These are phyloP conservation scores for Alcis repandata DNA, from an alignment of 2,888 invertebrate species.

Conservation along the genomic window DNA sequence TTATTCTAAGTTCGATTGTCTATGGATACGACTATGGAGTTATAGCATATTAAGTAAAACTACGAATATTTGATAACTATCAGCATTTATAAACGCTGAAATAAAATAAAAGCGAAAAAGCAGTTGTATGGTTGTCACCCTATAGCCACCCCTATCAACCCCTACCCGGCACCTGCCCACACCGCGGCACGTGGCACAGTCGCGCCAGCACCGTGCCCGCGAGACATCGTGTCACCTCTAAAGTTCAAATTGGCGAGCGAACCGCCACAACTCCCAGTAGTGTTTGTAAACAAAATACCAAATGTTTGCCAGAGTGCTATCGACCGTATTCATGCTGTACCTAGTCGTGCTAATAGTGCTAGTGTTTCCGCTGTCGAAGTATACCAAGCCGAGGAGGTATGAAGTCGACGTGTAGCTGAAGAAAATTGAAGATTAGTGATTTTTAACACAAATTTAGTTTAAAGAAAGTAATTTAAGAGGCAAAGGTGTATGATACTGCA, in stretches of 20 bases:
- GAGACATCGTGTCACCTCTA: slow-evolving; percentile 47
- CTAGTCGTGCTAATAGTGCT: slow-evolving; percentile 72
- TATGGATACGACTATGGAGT: no score
- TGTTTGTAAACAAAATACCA: slow-evolving; percentile 35
- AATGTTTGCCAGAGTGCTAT: slow-evolving; percentile 67
- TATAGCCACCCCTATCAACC: slow-evolving; percentile 21
- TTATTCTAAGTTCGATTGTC: no score
- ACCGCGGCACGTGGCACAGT: slow-evolving; percentile 24
- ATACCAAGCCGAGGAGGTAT: slow-evolving; percentile 55
- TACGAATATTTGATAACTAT: no score
- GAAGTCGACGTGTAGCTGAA: slow-evolving; percentile 18
- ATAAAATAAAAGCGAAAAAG: background rate
- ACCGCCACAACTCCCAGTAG: background rate
- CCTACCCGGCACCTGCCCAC: slow-evolving; percentile 15
- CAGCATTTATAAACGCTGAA: no score
- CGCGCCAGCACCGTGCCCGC: slow-evolving; percentile 1
- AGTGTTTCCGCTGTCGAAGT: slow-evolving; percentile 77
- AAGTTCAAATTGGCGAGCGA: slow-evolving; percentile 11
- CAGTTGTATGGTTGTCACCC: slow-evolving; percentile 6
- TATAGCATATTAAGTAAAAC: no score
- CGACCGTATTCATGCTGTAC: slow-evolving; percentile 75
- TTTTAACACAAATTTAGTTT: background rate
- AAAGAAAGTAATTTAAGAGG: no score
- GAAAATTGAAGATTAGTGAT: no score
- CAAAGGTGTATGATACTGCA: no score